Evolutionary conservation across 2,888 invertebrate genomes (phyloP).

Genomic region (Lagria hirta): DNA sequence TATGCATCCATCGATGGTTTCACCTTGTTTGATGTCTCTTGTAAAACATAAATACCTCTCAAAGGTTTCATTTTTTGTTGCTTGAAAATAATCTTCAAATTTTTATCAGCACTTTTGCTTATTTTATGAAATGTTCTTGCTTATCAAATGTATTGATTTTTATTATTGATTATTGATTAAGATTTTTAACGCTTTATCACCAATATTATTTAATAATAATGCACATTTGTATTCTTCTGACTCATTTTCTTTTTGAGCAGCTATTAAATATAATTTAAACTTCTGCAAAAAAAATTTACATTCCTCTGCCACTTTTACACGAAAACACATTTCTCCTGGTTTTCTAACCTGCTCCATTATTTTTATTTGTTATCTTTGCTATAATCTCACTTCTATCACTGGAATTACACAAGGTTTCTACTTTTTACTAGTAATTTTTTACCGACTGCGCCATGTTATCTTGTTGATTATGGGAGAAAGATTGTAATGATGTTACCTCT

Average conservation of each 20-base stretch:
- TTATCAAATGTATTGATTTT: slow-evolving; percentile 1
- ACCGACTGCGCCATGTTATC: slow-evolving; percentile 4
- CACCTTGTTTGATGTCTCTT: not conserved
- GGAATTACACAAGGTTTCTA: too few species aligned
- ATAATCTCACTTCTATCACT: too few species aligned
- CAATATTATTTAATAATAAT: too few species aligned
- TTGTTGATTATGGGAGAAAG: not conserved
- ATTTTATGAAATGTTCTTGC: not conserved
- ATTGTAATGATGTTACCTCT: too few species aligned
- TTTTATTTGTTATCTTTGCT: not conserved
- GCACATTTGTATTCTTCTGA: too few species aligned
- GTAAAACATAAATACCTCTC: slow-evolving; percentile 5
- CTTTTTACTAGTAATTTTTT: too few species aligned
- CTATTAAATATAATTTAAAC: slow-evolving; percentile 5
- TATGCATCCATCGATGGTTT: slow-evolving; percentile 3
- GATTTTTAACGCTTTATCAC: too few species aligned
- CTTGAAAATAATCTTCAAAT: slow-evolving; percentile 5
- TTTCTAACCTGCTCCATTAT: not conserved
- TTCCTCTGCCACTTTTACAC: slow-evolving; percentile 6
- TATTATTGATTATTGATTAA: too few species aligned
- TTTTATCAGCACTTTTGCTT: not conserved
- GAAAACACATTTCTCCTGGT: not conserved
- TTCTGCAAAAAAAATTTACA: slow-evolving; percentile 3
- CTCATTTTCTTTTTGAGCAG: too few species aligned
- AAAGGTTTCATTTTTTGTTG: slow-evolving; percentile 1